Evolutionary conservation across 2,113 vertebrate genomes (phyloP).

Genomic region (Orthonyx spaldingii): DNA sequence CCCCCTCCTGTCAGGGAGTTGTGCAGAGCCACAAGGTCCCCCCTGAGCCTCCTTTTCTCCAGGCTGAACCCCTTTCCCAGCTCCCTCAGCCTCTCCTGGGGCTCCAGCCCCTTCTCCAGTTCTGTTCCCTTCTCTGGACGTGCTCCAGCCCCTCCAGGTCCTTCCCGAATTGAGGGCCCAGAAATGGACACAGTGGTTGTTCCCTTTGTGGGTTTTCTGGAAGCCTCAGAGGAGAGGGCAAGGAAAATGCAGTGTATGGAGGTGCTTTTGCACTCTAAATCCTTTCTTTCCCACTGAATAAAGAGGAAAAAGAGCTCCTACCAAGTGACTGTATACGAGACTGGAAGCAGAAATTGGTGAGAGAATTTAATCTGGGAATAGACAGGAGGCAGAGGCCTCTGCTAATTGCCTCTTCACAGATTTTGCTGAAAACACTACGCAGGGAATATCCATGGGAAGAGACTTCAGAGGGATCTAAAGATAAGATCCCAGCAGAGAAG

Average conservation of each 20-base stretch:
- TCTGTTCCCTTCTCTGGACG: fast-evolving
- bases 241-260: not conserved
- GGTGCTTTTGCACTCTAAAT: not conserved
- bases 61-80: not conserved
- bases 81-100: fast-evolving
- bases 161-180: not conserved
- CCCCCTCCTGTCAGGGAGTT: too few species aligned
- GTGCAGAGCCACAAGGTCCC: not conserved
- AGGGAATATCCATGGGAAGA: not conserved
- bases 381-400: not conserved
- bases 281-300: not conserved
- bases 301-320: not conserved
- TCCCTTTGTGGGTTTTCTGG: not conserved
- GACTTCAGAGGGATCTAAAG: not conserved
- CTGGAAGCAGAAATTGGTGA: not conserved
- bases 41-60: not conserved
- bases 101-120: not conserved
- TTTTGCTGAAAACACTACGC: not conserved
- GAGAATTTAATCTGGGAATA: not conserved
- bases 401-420: not conserved
- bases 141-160: fast-evolving
- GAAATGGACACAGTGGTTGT: not conserved
- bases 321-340: not conserved
- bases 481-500: not conserved
- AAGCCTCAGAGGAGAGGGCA: not conserved